Evolutionary conservation across 2,797 vertebrate species (phyloP).

Genomic region (Lacerta agilis): DNA sequence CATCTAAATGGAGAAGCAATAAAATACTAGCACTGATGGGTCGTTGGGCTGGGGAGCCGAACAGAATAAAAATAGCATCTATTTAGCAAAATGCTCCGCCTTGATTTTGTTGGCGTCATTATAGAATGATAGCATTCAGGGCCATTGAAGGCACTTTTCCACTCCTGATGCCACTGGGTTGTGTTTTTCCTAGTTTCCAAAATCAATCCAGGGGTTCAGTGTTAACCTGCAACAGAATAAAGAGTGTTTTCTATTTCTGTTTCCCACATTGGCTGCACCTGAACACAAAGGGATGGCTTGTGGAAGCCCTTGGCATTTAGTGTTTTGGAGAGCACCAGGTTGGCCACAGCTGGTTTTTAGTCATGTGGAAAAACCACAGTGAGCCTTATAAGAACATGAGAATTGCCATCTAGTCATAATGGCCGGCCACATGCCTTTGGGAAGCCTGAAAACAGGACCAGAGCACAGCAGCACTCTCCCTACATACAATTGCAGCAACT

Average conservation of each 20-base stretch:
- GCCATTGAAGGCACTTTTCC: neutral
- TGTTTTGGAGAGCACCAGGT: too few species aligned
- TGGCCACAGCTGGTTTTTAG: neutral
- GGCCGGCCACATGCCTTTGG: too few species aligned
- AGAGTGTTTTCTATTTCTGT: neutral
- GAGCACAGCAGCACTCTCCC: too few species aligned
- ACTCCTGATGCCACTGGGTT: neutral
- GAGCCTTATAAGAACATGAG: neutral
- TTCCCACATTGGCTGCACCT: neutral
- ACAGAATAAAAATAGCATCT: constrained; percentile 35
- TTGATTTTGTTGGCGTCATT: neutral
- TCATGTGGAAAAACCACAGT: neutral
- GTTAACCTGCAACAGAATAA: constrained; percentile 35
- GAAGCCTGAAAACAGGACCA: too few species aligned
- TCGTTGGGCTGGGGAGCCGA: neutral
- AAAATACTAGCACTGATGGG: constrained; percentile 31
- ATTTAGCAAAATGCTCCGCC: constrained; percentile 14
- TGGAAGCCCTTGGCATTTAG: too few species aligned
- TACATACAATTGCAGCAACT: too few species aligned
- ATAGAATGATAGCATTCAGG: constrained; percentile 29
- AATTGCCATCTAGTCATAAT: too few species aligned
- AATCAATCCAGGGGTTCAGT: constrained; percentile 52
- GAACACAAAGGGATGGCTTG: neutral
- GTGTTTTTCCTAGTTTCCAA: constrained; percentile 12
- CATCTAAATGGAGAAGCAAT: constrained; percentile 45